Percentiles rank a stretch among this genome's conserved stretches.
These are phyloP conservation scores for Grus americana DNA, from an alignment of 2,113 vertebrate species.

Conservation along the genomic window DNA sequence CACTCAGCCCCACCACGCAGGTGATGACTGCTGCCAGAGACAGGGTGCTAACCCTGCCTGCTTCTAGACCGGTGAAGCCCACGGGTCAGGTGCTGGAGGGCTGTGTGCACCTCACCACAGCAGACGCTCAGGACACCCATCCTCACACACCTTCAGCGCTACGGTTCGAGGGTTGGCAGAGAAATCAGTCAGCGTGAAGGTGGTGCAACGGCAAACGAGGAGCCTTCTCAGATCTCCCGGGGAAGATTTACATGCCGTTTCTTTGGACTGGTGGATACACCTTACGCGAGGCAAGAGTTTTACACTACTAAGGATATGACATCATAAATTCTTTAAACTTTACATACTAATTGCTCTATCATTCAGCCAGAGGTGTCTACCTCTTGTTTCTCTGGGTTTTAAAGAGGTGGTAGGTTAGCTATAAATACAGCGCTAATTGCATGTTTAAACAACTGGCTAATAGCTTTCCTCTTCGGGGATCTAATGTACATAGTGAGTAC, in stretches of 20 bases:
- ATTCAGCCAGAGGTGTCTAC: background rate
- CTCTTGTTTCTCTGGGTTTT: background rate
- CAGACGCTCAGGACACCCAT: rapidly evolving
- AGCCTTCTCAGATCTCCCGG: background rate
- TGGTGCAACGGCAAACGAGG: background rate
- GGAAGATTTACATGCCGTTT: rapidly evolving
- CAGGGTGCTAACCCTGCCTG: background rate
- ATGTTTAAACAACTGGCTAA: background rate
- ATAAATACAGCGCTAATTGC: conserved; percentile 3
- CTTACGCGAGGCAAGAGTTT: background rate
- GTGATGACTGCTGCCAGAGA: background rate
- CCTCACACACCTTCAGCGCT: background rate
- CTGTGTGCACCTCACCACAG: background rate
- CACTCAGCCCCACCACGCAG: rapidly evolving
- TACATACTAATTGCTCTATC: background rate
- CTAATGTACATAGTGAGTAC: background rate
- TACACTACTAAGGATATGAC: background rate
- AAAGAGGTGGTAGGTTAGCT: background rate
- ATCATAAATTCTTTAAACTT: background rate
- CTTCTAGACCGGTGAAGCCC: background rate
- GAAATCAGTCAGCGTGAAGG: background rate
- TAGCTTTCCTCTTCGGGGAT: background rate
- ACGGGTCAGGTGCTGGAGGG: background rate
- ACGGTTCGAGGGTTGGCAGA: background rate
- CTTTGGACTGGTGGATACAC: background rate